Percentiles rank a stretch among this genome's conserved stretches.
These are phyloP conservation scores for Lutjanus campechanus DNA, from an alignment of 2,797 vertebrate genomes.

Conservation along the genomic window DNA sequence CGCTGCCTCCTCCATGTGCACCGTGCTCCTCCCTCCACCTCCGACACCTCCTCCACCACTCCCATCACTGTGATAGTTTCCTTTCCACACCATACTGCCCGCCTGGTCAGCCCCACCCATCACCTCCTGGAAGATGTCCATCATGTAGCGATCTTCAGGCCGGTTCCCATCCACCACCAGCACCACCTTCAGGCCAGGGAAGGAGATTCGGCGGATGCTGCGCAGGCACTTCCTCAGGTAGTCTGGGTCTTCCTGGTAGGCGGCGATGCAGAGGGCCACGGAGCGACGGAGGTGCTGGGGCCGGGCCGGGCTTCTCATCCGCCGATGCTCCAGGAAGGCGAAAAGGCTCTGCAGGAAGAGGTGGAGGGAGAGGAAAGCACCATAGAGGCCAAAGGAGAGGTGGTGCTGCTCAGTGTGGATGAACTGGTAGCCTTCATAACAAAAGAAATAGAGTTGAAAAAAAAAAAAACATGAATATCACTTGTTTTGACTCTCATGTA, in stretches of 20 bases:
- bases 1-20: constrained; percentile 87
- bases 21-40: constrained; percentile 61
- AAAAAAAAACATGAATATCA: background rate
- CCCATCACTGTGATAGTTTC: constrained; percentile 94
- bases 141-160: constrained; percentile 95
- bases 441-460: constrained; percentile 3
- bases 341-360: constrained; percentile 97
- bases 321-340: constrained; percentile 95
- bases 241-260: constrained; percentile 97
- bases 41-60: constrained; percentile 71
- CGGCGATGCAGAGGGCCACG: constrained; percentile 95
- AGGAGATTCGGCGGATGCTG: constrained; percentile 92
- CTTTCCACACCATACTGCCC: constrained; percentile 92
- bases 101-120: constrained; percentile 90
- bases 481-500: background rate
- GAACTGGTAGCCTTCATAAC: constrained; percentile 92
- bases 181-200: constrained; percentile 94
- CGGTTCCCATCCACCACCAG: constrained; percentile 97
- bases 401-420: constrained; percentile 98
- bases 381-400: constrained; percentile 98
- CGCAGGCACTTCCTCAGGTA: constrained; percentile 96
- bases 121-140: constrained; percentile 98
- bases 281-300: constrained; percentile 85
- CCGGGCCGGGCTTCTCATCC: constrained; percentile 87
- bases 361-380: constrained; percentile 96